Evolutionary conservation across 2,888 invertebrate genomes (phyloP).

Genomic region (Trimorus sp.): DNA sequence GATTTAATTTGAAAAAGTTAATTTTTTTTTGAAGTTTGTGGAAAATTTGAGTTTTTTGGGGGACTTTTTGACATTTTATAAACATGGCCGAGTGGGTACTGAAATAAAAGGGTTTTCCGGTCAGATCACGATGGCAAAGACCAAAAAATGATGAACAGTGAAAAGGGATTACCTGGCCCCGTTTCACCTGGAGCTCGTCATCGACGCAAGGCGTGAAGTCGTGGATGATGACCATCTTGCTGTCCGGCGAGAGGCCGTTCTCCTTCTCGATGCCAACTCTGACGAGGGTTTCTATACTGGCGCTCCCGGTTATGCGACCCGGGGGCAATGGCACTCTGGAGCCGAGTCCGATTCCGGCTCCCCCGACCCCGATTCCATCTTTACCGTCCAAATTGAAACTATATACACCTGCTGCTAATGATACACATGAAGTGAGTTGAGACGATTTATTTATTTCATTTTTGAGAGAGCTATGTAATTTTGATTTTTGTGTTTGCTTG

Average conservation of each 20-base stretch:
- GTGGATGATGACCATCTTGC: slow-evolving; percentile 96
- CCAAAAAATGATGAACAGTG: not conserved
- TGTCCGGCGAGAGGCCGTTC: slow-evolving; percentile 94
- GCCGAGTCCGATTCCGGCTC: slow-evolving; percentile 87
- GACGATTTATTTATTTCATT: not conserved
- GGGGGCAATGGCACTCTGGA: slow-evolving; percentile 90
- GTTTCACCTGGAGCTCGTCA: slow-evolving; percentile 93
- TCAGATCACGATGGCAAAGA: not conserved
- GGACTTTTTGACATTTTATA: too few relatives aligned
- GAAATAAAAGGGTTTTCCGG: too few relatives aligned
- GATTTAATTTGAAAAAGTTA: too few relatives aligned
- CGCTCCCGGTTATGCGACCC: slow-evolving; percentile 96
- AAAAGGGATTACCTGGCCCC: slow-evolving; percentile 86
- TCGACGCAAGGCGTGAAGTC: slow-evolving; percentile 98
- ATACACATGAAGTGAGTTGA: not conserved
- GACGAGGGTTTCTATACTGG: slow-evolving; percentile 94
- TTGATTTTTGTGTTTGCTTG: too few relatives aligned
- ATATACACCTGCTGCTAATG: slow-evolving; percentile 73
- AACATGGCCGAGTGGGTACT: too few relatives aligned
- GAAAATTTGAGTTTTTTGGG: too few relatives aligned
- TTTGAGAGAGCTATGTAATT: too few relatives aligned
- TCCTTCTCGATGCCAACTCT: slow-evolving; percentile 96
- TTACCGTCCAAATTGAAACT: slow-evolving; percentile 78
- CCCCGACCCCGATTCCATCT: slow-evolving; percentile 90
- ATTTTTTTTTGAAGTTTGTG: too few relatives aligned